phyloP scores from a whole-genome alignment of 2,113 vertebrate genomes.

The Arothron firmamentum region DNA sequence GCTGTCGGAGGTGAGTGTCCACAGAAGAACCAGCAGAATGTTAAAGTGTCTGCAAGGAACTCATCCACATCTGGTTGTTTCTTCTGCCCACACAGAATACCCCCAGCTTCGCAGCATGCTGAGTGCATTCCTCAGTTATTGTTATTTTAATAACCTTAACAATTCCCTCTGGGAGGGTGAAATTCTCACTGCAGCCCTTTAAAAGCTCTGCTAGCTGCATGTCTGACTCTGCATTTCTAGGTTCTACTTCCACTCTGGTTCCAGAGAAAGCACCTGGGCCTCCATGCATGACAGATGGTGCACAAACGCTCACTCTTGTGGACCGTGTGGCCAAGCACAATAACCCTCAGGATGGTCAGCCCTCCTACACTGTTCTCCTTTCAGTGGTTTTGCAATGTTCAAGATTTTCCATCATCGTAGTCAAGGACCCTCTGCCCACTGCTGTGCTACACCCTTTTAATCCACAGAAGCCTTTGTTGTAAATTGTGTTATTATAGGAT shows the following conservation, averaged over 20 bases:
- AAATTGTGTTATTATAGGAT: too few species aligned
- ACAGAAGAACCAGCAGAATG: too few species aligned
- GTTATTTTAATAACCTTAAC: too few species aligned
- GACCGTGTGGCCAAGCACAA: conserved; percentile 67
- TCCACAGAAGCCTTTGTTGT: conserved; percentile 7
- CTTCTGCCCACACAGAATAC: too few species aligned
- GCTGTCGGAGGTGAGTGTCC: too few species aligned
- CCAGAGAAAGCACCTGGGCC: conserved; percentile 59
- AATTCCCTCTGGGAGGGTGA: too few species aligned
- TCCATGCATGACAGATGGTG: conserved; percentile 64
- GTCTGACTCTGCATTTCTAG: conserved; percentile 47
- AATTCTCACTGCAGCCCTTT: too few species aligned
- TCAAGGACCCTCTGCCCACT: conserved; percentile 25
- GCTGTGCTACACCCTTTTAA: neutral
- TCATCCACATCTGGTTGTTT: too few species aligned
- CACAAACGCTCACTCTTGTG: conserved; percentile 43
- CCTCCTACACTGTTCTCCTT: conserved; percentile 39
- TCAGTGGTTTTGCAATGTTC: conserved; percentile 40
- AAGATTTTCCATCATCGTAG: conserved; percentile 50
- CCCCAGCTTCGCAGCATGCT: too few species aligned
- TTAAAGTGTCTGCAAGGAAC: too few species aligned
- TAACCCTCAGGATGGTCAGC: conserved; percentile 49
- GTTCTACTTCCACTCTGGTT: conserved; percentile 57
- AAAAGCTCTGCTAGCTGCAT: conserved; percentile 12
- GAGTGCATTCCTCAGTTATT: too few species aligned